These are phyloP conservation scores for Chrysogorgia sp. DNA, from an alignment of 92 coral and sea anemone species.

Conservation along the genomic window DNA sequence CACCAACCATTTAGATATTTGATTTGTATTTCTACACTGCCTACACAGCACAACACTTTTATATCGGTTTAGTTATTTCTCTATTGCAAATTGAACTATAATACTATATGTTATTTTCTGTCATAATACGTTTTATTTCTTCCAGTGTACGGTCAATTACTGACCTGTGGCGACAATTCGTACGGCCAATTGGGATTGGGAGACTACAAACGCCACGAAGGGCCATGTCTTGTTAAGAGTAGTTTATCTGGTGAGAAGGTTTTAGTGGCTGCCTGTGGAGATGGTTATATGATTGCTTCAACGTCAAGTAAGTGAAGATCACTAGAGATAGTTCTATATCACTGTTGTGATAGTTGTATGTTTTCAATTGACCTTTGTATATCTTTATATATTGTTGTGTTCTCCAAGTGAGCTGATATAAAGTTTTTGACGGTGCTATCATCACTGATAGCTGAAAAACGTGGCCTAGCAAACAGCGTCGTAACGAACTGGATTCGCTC, in stretches of 20 bases:
- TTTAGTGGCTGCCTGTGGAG: conserved; percentile 88
- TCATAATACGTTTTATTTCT: neutral
- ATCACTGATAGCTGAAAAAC: too few species aligned
- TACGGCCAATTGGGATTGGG: conserved; percentile 94
- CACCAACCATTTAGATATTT: too few species aligned
- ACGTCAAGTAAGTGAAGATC: conserved; percentile 71
- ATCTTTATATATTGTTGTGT: neutral
- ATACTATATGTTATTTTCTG: neutral
- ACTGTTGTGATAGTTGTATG: too few species aligned
- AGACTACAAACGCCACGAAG: conserved; percentile 85
- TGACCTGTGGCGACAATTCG: conserved; percentile 88
- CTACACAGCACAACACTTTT: neutral
- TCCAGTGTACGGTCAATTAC: conserved; percentile 86
- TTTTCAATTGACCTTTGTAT: neutral
- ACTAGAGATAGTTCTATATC: too few species aligned
- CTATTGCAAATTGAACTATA: neutral
- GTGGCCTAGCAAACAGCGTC: too few species aligned
- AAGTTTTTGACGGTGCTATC: too few species aligned
- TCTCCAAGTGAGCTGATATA: too few species aligned
- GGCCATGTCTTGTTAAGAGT: conserved; percentile 82
- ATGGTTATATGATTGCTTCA: conserved; percentile 90
- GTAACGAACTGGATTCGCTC: too few species aligned
- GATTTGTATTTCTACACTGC: neutral
- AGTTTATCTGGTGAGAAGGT: conserved; percentile 85
- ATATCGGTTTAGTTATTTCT: neutral